phyloP scores from a whole-genome alignment of 2,888 invertebrate species.

The Chorisops tibialis region DNA sequence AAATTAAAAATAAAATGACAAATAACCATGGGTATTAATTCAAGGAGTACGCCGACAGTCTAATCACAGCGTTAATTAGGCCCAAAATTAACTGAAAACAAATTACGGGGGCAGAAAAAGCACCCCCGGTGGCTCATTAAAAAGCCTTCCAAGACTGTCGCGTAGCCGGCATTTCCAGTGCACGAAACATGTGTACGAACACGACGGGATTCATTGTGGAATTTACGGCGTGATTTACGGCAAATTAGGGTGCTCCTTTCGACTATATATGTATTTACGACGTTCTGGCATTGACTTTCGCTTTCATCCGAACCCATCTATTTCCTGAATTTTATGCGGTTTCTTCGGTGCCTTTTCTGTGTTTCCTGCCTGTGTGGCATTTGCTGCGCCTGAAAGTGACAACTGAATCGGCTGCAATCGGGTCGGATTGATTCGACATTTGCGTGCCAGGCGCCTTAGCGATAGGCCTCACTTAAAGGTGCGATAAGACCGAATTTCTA shows the following conservation, averaged over 20 bases:
- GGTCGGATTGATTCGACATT: slow-evolving; percentile 25
- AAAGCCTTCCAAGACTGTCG: neutral
- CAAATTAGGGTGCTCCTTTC: slow-evolving; percentile 18
- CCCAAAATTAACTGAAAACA: slow-evolving; percentile 33
- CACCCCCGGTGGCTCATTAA: slow-evolving; percentile 24
- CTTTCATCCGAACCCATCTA: neutral
- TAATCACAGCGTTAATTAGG: slow-evolving; percentile 33
- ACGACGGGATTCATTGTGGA: slow-evolving; percentile 4
- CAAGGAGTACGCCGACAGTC: slow-evolving; percentile 27
- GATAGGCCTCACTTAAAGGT: slow-evolving; percentile 26
- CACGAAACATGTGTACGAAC: neutral
- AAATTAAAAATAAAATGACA: slow-evolving; percentile 23
- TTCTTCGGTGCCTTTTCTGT: neutral
- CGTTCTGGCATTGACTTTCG: neutral
- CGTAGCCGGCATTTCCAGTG: neutral
- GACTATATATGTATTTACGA: neutral
- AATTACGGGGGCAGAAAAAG: slow-evolving; percentile 24
- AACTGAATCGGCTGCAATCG: neutral
- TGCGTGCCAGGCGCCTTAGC: slow-evolving; percentile 23
- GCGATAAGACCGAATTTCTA: slow-evolving; percentile 28
- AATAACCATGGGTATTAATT: slow-evolving; percentile 16
- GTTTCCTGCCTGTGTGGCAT: neutral
- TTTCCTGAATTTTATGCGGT: neutral
- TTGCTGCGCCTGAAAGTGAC: slow-evolving; percentile 1
- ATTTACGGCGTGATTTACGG: slow-evolving; percentile 29